These are phyloP conservation scores for Eudyptes chrysolophus DNA, from an alignment of 2,113 vertebrate genomes.

Conservation along the genomic window DNA sequence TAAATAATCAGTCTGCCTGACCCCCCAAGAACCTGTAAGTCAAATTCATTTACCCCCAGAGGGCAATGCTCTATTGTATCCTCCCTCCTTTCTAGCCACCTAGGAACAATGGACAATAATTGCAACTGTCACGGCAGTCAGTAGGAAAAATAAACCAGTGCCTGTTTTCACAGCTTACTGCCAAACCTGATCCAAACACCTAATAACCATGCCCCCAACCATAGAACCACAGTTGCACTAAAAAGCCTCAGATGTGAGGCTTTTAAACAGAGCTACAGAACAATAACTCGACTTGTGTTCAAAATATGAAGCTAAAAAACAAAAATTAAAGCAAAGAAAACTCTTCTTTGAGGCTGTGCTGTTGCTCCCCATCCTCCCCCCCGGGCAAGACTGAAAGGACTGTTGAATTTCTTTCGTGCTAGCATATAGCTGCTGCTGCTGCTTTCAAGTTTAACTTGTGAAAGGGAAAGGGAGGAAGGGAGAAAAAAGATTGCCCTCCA, in stretches of 20 bases:
- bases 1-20: slow-evolving; percentile 71
- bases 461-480: slow-evolving; percentile 23
- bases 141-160: slow-evolving; percentile 84
- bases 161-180: slow-evolving; percentile 83
- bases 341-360: slow-evolving; percentile 74
- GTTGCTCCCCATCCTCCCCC: slow-evolving; percentile 44
- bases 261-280: slow-evolving; percentile 78
- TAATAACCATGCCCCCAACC: slow-evolving; percentile 67
- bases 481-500: slow-evolving; percentile 61
- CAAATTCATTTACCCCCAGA: slow-evolving; percentile 85
- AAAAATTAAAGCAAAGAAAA: slow-evolving; percentile 81
- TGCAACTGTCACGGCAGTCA: slow-evolving; percentile 85
- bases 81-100: slow-evolving; percentile 65
- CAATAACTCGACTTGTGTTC: slow-evolving; percentile 86
- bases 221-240: slow-evolving; percentile 42
- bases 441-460: slow-evolving; percentile 72
- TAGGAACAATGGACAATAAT: slow-evolving; percentile 92
- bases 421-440: slow-evolving; percentile 10
- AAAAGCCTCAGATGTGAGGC: slow-evolving; percentile 71
- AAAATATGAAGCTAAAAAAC: slow-evolving; percentile 76
- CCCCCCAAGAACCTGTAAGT: slow-evolving; percentile 82
- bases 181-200: slow-evolving; percentile 76
- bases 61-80: slow-evolving; percentile 69
- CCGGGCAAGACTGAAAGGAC: slow-evolving; percentile 66
- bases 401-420: slow-evolving; percentile 55